Conservation (phyloP, 2,797 vertebrate species). For the Muraenolepis orangiensis region DNA sequence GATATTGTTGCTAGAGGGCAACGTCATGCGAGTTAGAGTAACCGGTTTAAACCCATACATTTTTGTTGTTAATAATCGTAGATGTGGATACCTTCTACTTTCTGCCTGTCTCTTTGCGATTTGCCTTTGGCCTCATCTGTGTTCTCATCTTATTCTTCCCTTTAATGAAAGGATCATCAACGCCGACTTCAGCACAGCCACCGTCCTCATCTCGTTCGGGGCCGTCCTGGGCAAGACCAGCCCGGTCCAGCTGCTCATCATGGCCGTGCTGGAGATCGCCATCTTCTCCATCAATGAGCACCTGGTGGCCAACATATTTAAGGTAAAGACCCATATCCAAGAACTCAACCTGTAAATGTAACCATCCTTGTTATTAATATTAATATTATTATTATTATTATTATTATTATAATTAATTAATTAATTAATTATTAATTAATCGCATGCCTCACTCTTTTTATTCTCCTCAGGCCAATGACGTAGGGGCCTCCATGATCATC, state of each 20-base stretch:
- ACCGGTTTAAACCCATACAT: not conserved
- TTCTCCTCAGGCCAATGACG: conserved; percentile 82
- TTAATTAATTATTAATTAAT: too few species aligned
- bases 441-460: not conserved
- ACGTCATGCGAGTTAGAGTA: not conserved
- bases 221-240: conserved; percentile 94
- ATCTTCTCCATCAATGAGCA: conserved; percentile 87
- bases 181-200: conserved; percentile 94
- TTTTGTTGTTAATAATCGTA: not conserved
- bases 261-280: conserved; percentile 89
- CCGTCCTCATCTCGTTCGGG: conserved; percentile 95
- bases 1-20: not conserved
- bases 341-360: not conserved
- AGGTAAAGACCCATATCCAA: conserved; percentile 51
- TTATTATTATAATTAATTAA: too few species aligned
- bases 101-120: not conserved
- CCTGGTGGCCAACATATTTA: conserved; percentile 64
- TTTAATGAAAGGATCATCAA: conserved; percentile 83
- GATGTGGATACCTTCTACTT: not conserved
- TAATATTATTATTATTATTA: too few species aligned
- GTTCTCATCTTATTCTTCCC: too few species aligned
- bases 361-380: too few species aligned
- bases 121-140: not conserved
- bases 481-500: conserved; percentile 93
- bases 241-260: conserved; percentile 89